phyloP scores from a whole-genome alignment of 2,113 vertebrate genomes.

The Tenrec ecaudatus region DNA sequence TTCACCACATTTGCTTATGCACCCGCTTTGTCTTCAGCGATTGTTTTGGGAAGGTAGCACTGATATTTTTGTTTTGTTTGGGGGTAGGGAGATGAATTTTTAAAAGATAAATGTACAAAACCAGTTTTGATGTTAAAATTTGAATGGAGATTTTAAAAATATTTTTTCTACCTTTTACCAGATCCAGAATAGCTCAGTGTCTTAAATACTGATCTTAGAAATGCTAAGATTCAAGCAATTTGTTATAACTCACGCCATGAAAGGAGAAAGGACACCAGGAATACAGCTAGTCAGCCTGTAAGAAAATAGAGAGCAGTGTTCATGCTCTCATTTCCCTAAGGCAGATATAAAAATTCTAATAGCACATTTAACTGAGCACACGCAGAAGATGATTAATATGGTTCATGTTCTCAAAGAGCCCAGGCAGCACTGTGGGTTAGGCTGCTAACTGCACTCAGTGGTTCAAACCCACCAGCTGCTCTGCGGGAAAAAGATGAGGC shows the following conservation, averaged over 20 bases:
- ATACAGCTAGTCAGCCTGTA: no score
- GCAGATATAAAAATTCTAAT: neutral
- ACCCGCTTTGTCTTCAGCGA: no score
- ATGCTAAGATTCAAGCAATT: neutral
- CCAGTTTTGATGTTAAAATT: conserved; percentile 20
- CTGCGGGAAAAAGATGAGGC: no score
- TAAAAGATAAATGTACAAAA: conserved; percentile 32
- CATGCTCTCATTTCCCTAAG: conserved; percentile 21
- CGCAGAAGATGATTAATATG: conserved; percentile 34
- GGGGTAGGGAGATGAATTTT: neutral
- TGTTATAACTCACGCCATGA: neutral
- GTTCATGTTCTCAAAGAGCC: no score
- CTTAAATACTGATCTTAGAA: neutral
- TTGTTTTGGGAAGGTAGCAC: no score
- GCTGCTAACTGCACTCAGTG: no score
- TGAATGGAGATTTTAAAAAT: neutral
- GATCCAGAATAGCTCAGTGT: conserved; percentile 18
- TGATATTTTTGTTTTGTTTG: no score
- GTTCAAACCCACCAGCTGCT: no score
- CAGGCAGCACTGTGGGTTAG: no score
- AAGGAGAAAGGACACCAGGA: neutral
- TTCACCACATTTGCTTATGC: no score
- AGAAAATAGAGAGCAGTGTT: neutral
- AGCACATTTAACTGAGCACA: conserved; percentile 24
- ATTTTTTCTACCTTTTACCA: neutral